Conservation (phyloP, 2,888 invertebrate species). For the Phyto melanocephala region DNA sequence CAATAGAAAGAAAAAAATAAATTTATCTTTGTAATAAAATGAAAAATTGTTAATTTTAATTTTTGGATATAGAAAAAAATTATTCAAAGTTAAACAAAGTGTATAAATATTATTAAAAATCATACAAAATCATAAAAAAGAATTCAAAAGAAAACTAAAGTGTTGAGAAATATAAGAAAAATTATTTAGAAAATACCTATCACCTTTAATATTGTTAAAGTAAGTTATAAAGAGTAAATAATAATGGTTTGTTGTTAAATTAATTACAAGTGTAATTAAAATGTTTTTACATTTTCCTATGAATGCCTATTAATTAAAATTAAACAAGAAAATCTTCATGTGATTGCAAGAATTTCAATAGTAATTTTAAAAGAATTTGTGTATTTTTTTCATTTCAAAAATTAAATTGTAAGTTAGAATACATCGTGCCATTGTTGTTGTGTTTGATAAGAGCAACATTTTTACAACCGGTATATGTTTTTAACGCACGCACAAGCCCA, state of each 20-base stretch:
- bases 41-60: not conserved
- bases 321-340: slow-evolving; percentile 20
- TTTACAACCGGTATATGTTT: slow-evolving; percentile 45
- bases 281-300: not conserved
- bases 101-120: not conserved
- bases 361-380: slow-evolving; percentile 19
- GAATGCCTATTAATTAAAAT: not conserved
- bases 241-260: too few relatives aligned
- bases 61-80: too few relatives aligned
- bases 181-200: not conserved
- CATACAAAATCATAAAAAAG: not conserved
- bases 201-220: not conserved
- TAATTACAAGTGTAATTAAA: not conserved
- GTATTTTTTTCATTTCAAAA: not conserved
- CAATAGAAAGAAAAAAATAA: slow-evolving; percentile 18
- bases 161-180: not conserved
- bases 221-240: slow-evolving; percentile 24
- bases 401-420: slow-evolving; percentile 38
- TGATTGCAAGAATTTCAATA: slow-evolving; percentile 5
- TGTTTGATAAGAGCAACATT: slow-evolving; percentile 42
- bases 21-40: slow-evolving; percentile 5
- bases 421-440: not conserved
- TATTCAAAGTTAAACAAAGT: too few relatives aligned
- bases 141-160: not conserved
- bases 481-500: not conserved